A percentile compares a stretch with the other conserved stretches of the same genome.
These are phyloP conservation scores for Calosoma granatense DNA, from an alignment of 1,140 invertebrate genomes.

Conservation along the genomic window DNA sequence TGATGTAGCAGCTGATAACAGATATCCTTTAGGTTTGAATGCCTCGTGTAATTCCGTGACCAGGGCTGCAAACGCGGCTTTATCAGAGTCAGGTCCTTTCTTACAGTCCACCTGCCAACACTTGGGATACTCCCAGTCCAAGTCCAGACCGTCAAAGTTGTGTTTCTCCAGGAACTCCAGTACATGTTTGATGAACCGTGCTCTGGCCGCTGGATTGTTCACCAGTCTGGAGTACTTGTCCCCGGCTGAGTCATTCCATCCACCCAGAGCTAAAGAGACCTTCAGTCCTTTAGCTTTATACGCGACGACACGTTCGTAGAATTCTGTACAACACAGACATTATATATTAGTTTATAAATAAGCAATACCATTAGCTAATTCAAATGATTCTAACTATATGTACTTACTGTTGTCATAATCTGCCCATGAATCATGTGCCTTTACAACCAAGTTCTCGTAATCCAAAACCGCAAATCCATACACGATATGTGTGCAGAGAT, in stretches of 20 bases:
- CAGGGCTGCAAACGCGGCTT: conserved; percentile 61
- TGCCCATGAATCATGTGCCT: conserved; percentile 80
- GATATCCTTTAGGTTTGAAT: conserved; percentile 59
- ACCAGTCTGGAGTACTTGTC: conserved; percentile 77
- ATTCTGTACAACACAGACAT: conserved; percentile 50
- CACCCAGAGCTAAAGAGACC: conserved; percentile 72
- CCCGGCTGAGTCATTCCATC: conserved; percentile 82
- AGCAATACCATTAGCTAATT: background rate
- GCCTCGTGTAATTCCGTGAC: conserved; percentile 62
- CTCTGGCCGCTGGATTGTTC: conserved; percentile 57
- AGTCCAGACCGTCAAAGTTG: conserved; percentile 76
- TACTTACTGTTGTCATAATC: conserved; percentile 75
- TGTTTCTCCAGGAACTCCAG: conserved; percentile 70
- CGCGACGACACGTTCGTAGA: conserved; percentile 71
- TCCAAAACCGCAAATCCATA: conserved; percentile 87
- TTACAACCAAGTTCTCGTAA: conserved; percentile 62
- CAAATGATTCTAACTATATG: too few relatives aligned
- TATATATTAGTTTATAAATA: background rate
- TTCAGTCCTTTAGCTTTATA: conserved; percentile 72
- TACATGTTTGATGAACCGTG: conserved; percentile 61
- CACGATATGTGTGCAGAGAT: conserved; percentile 82
- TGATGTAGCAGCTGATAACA: conserved; percentile 75
- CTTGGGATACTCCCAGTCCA: conserved; percentile 88
- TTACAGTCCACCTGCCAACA: conserved; percentile 82
- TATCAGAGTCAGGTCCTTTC: conserved; percentile 73